Base-by-base conservation (phyloP, 2,797 vertebrate species). In the Sylvia borin region DNA sequence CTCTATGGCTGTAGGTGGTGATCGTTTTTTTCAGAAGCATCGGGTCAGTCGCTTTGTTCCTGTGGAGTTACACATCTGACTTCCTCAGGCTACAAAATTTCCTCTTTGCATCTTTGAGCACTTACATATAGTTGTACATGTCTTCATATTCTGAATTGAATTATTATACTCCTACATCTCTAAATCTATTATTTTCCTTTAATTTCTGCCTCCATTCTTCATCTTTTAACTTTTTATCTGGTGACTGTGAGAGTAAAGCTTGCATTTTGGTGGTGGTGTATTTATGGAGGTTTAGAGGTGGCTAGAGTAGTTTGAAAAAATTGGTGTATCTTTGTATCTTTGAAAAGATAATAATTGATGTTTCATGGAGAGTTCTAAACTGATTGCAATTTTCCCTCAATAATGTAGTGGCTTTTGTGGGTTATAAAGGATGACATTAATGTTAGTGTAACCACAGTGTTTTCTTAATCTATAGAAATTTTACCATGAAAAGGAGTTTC, bases 181-280 rank as follows among this genome's bases (percentile, higher is more conserved):
- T 53, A 24, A 61, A 11, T 48, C 16, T 32, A 11, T 67, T 32
- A 31, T 29, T 27, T 24, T 3, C 5, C 25, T 36, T 25, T n/a
- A 43, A 17, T 82, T 79, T 88, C 21, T 71, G 45, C 34, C 20
- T 84, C 11, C 1, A 8, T 55, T 65, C 31, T 61, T 80, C 2
- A 55, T 64, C 25, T 90, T 40, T 42, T 64, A 83, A 47, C 11
- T 58, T 93, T 50, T 51, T 70, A 10, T n/a, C 11, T n/a, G 57
- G 64, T 7, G 7, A 21, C 19, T 89, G n/a, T 68, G 64, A 53
- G 55, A 86, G 24, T 12, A 27, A 8, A 40, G 42, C 50, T 73
- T 1, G 0, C 0, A 0, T 62, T 86, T 16, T 47, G 51, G 8
- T 71, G 22, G 9, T n/a, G 24, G 17, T 70, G 25, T 18, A 29